Evolutionary conservation across 2,888 invertebrate genomes (phyloP), one percentile per base, ranked within the genome.

Genomic region (Acanthosoma haemorrhoidale): DNA sequence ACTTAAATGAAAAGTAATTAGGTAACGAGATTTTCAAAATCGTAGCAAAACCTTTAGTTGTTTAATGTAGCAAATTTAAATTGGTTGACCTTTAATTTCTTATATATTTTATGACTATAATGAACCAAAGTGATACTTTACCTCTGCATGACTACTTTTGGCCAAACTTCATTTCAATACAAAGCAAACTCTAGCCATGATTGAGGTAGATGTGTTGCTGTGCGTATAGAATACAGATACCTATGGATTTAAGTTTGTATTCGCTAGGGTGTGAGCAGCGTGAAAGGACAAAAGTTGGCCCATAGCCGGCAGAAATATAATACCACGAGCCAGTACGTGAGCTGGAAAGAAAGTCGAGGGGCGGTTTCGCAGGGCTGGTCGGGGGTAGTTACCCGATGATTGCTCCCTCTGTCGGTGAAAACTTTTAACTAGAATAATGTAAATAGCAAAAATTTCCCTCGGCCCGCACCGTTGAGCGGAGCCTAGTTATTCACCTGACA

Each of bases 301-400:
- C 21, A 61, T 16, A 61, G 61, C 21, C 18, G 18, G 34, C 25
- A 61, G 61, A 61, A 61, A 61, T 61, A 61, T 61, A 61, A 61
- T 61, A 21, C 32, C 21, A 0, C 16, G 32, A 15, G 11, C 36
- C 51, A 25, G 32, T 61, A 61, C 61, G 61, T 61, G 61, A 61
- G 32, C 32, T 60, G 60, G 21, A 21, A 38, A 61, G 61, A 61
- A 61, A 61, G 61, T 16, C 25, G 25, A 51, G 43, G 41, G 36
- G 8, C 3, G 11, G 41, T n/a, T n/a, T n/a, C n/a, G n/a, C 21
- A 2, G 43, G 43, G 11, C 4, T 43, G 18, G 43, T n/a, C 11
- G 43, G 3, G 25, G 51, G 21, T 25, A 25, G 43, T 21, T 43
- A 43, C 21, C 43, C 51, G 25, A 13, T 25, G 43, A 51, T 51